Conservation (phyloP, 2,113 vertebrate genomes). For the Rallus limicola region DNA sequence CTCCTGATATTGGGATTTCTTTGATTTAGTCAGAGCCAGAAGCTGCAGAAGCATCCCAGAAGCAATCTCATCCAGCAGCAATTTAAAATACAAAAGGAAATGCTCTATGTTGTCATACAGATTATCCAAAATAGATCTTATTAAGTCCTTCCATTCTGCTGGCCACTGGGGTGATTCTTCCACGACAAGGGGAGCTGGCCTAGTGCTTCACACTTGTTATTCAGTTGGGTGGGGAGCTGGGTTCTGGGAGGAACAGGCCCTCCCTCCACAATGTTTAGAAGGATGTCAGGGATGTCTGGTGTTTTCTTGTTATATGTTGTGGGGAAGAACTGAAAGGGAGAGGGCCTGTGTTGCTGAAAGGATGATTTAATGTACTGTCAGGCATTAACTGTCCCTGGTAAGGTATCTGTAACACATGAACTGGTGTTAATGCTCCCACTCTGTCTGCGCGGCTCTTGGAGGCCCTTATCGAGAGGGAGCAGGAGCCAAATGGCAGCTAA, state of each 20-base stretch:
- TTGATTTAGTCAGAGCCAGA: neutral
- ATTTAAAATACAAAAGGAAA: neutral
- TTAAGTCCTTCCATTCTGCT: neutral
- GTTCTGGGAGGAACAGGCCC: neutral
- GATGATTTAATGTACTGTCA: neutral
- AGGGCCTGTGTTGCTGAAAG: neutral
- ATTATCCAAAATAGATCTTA: neutral
- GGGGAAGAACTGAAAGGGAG: neutral
- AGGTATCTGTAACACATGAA: accelerated
- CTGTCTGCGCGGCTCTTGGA: accelerated
- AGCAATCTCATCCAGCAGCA: neutral
- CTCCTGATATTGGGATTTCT: neutral
- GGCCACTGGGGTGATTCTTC: neutral
- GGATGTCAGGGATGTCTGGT: neutral
- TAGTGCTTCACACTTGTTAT: neutral
- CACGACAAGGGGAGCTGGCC: neutral
- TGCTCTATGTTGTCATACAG: neutral
- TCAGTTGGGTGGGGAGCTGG: neutral
- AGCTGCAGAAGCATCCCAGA: neutral
- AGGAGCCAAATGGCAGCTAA: neutral
- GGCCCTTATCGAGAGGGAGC: neutral
- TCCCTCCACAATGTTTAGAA: neutral
- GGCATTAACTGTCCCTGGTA: neutral
- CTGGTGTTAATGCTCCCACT: neutral
- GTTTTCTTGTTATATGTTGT: neutral